Conservation (phyloP, 2,797 vertebrate genomes). For the Lagocephalus sceleratus region DNA sequence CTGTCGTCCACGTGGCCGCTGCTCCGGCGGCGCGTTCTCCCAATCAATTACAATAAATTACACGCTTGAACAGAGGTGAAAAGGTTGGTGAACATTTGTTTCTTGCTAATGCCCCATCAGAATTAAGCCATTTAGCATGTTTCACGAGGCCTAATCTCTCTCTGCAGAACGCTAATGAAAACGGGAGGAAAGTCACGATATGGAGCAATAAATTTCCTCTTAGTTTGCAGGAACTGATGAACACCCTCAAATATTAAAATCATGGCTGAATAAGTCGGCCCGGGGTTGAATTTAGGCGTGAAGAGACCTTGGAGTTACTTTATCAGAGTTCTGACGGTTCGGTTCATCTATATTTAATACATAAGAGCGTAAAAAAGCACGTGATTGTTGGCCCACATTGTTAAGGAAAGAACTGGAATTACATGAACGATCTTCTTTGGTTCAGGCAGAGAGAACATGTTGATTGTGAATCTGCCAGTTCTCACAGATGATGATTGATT, state of each 20-base stretch:
- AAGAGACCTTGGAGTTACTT: no score
- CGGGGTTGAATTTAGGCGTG: constrained; percentile 26
- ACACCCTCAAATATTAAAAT: constrained; percentile 35
- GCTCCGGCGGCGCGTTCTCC: constrained; percentile 8
- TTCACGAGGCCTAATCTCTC: constrained; percentile 36
- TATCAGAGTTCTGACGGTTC: no score
- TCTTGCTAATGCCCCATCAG: constrained; percentile 49
- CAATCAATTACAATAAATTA: constrained; percentile 36
- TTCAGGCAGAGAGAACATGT: constrained; percentile 25
- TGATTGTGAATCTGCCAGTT: constrained; percentile 42
- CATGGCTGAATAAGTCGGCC: constrained; percentile 38
- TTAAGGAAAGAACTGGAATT: not conserved
- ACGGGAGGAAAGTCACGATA: not conserved
- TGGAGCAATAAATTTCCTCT: constrained; percentile 23
- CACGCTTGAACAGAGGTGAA: constrained; percentile 20
- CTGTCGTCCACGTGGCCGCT: constrained; percentile 15
- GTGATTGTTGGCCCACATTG: not conserved
- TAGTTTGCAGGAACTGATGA: constrained; percentile 31
- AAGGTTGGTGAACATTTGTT: constrained; percentile 27
- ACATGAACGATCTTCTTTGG: constrained; percentile 39
- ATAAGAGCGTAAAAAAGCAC: no score
- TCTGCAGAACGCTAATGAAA: not conserved
- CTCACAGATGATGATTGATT: constrained; percentile 51
- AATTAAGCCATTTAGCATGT: constrained; percentile 49
- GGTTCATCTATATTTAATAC: no score